Conservation (phyloP, 2,797 vertebrate species). For the Muscicapa striata region DNA sequence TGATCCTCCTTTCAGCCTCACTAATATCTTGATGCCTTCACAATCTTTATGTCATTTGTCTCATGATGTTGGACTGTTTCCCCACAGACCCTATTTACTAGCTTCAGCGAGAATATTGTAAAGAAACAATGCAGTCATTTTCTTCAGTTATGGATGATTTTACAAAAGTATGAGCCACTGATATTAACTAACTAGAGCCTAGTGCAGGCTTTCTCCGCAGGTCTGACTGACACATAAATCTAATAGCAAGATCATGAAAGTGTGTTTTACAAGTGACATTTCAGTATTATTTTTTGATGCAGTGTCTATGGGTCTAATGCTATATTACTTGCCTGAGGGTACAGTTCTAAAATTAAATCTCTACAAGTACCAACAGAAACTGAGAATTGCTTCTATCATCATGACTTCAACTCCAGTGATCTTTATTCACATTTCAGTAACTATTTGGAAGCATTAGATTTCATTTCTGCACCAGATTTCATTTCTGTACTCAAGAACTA, state of each 20-base stretch:
- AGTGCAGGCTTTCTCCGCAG: not conserved
- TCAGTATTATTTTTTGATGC: not conserved
- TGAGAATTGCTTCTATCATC: not conserved
- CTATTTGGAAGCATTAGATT: not conserved
- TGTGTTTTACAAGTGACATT: not conserved
- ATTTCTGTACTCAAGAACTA: not conserved
- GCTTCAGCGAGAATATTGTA: constrained; percentile 4
- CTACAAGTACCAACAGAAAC: not conserved
- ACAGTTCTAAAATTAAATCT: constrained; percentile 9
- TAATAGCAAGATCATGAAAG: not conserved
- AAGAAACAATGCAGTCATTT: not conserved
- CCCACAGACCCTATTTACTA: not conserved
- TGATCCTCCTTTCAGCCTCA: not conserved
- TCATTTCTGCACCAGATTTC: not conserved
- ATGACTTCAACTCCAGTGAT: not conserved
- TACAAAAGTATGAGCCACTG: not conserved
- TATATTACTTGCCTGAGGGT: not conserved
- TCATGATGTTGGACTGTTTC: constrained; percentile 5
- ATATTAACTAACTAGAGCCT: not conserved
- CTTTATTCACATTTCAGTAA: not conserved
- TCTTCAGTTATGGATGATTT: not conserved
- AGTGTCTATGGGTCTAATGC: not conserved
- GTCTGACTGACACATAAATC: not conserved
- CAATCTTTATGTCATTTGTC: not conserved
- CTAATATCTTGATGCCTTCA: not conserved